A percentile compares a stretch with the other conserved stretches of the same genome.
Conservation (phyloP, 2,113 vertebrate genomes). For the Albula glossodonta region DNA sequence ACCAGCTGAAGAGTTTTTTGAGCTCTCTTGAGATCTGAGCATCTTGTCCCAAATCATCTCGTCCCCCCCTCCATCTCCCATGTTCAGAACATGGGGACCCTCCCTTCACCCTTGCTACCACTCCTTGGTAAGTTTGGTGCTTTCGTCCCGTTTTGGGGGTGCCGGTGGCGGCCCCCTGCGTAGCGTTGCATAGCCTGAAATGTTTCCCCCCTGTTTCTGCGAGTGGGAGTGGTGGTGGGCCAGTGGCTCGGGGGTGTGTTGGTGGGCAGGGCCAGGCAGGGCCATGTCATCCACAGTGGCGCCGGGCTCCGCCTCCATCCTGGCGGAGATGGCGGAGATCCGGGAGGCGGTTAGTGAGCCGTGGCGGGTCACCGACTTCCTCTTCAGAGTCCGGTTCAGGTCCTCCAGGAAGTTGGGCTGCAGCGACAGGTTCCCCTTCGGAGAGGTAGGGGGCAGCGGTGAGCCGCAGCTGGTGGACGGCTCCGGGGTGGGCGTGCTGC, state of each 20-base stretch:
- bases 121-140: conserved; percentile 93
- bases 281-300: conserved; percentile 98
- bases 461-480: conserved; percentile 68
- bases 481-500: conserved; percentile 67
- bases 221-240: conserved; percentile 83
- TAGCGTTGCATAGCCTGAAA: conserved; percentile 97
- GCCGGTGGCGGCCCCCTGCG: conserved; percentile 89
- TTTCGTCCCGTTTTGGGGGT: conserved; percentile 96
- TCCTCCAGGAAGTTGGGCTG: conserved; percentile 96
- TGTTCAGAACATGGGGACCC: conserved; percentile 38
- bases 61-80: background rate
- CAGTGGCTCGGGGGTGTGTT: too few species aligned
- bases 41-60: background rate
- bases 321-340: conserved; percentile 70
- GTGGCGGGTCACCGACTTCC: conserved; percentile 93
- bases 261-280: conserved; percentile 82
- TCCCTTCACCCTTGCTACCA: conserved; percentile 73
- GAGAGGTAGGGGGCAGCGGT: conserved; percentile 82
- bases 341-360: conserved; percentile 84
- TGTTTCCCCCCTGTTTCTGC: conserved; percentile 76
- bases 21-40: too few species aligned
- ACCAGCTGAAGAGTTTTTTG: too few species aligned
- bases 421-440: conserved; percentile 82
- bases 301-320: conserved; percentile 83
- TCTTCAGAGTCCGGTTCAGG: conserved; percentile 94